Percentiles rank a stretch among this genome's conserved stretches.
Evolutionary conservation across 2,797 vertebrate species (phyloP).

Genomic region (Champsocephalus gunnari): DNA sequence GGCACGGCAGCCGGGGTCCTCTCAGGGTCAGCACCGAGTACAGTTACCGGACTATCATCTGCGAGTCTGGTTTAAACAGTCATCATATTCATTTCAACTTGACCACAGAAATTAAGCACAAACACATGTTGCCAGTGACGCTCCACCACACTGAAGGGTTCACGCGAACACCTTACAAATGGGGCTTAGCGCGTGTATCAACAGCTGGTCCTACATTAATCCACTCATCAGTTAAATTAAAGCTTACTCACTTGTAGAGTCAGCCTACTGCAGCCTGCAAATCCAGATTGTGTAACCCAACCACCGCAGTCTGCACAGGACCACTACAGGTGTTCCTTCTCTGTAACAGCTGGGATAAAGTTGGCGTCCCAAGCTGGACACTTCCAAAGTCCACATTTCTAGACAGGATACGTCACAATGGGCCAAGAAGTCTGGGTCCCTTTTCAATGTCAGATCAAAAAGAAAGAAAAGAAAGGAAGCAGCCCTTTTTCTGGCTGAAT

Average conservation of each 20-base stretch:
- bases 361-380: conserved; percentile 27
- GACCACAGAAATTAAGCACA: conserved; percentile 45
- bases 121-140: conserved; percentile 49
- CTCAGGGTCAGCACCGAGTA: conserved; percentile 44
- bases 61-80: conserved; percentile 6
- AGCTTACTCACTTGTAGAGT: conserved; percentile 64
- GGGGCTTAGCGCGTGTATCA: conserved; percentile 60
- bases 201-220: conserved; percentile 74
- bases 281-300: conserved; percentile 43
- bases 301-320: conserved; percentile 10
- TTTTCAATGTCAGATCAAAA: conserved; percentile 28
- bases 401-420: conserved; percentile 51
- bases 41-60: conserved; percentile 7
- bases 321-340: conserved; percentile 14
- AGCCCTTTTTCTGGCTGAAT: conserved; percentile 8
- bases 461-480: conserved; percentile 9
- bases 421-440: conserved; percentile 5
- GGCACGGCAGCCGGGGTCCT: conserved; percentile 64
- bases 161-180: conserved; percentile 59
- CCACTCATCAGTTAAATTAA: conserved; percentile 79
- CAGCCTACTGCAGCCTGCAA: conserved; percentile 36
- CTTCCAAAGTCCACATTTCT: conserved; percentile 45
- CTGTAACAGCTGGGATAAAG: conserved; percentile 36
- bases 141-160: conserved; percentile 33
- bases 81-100: conserved; percentile 49